phyloP scores from a whole-genome alignment of 1,140 invertebrate species.

The Caenorhabditis briggsae region DNA sequence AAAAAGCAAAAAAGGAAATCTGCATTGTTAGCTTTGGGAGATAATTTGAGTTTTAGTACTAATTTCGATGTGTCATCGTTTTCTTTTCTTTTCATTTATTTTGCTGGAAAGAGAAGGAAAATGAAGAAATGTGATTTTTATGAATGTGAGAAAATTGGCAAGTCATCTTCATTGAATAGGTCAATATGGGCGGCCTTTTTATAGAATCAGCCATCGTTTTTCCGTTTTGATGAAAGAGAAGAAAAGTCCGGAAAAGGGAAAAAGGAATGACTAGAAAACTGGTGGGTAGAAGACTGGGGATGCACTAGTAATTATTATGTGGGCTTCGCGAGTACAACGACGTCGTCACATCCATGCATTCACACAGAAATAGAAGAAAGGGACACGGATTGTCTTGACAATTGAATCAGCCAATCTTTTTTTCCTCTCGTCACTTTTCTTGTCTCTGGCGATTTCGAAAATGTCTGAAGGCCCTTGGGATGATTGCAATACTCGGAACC shows the following conservation, averaged over 20 bases:
- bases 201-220: background rate
- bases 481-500: conserved; percentile 12
- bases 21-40: background rate
- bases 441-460: conserved; percentile 15
- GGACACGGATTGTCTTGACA: conserved; percentile 38
- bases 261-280: background rate
- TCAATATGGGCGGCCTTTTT: conserved; percentile 1
- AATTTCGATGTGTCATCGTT: background rate
- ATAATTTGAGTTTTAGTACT: background rate
- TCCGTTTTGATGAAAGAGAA: background rate
- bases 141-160: conserved; percentile 46
- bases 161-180: conserved; percentile 29
- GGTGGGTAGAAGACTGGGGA: background rate
- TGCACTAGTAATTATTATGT: conserved; percentile 50
- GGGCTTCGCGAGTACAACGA: background rate
- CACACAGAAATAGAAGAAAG: conserved; percentile 48
- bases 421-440: conserved; percentile 11
- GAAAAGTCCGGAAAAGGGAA: background rate
- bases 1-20: background rate
- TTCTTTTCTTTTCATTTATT: background rate
- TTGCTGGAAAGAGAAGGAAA: too few species aligned
- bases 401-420: conserved; percentile 45
- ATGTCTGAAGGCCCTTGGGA: conserved; percentile 32
- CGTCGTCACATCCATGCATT: background rate
- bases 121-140: background rate